Evolutionary conservation across 1,140 invertebrate species (phyloP).

Genomic region (Drosophila tristis): DNA sequence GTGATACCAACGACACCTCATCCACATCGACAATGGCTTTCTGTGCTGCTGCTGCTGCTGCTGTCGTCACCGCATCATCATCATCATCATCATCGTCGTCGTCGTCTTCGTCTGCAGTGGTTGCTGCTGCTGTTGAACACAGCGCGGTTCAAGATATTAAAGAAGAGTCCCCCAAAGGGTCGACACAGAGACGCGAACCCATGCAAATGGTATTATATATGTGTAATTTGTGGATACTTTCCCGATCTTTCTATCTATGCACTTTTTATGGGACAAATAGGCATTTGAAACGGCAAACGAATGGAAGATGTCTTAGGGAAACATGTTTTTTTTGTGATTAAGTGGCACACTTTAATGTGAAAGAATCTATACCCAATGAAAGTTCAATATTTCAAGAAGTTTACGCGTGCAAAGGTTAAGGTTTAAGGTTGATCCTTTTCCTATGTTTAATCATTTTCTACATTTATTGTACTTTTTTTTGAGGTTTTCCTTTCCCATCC

Average conservation of each 20-base stretch:
- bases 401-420: not conserved
- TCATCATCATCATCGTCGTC: slow-evolving; percentile 26
- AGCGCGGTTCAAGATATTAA: slow-evolving; percentile 48
- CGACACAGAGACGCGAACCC: slow-evolving; percentile 39
- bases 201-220: slow-evolving; percentile 62
- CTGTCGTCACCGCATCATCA: slow-evolving; percentile 14
- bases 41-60: slow-evolving; percentile 35
- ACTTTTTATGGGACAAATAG: not conserved
- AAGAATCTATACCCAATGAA: too few species aligned
- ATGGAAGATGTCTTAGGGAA: not conserved
- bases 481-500: slow-evolving; percentile 21
- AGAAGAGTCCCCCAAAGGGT: slow-evolving; percentile 27
- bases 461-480: slow-evolving; percentile 8
- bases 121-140: slow-evolving; percentile 36
- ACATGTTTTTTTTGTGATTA: not conserved
- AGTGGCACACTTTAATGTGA: too few species aligned
- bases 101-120: slow-evolving; percentile 25
- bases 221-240: not conserved
- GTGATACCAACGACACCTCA: slow-evolving; percentile 24
- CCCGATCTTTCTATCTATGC: not conserved
- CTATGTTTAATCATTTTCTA: not conserved
- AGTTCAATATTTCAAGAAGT: not conserved
- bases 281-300: slow-evolving; percentile 57
- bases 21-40: slow-evolving; percentile 33
- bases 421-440: not conserved